Evolutionary conservation across 1,140 invertebrate genomes (phyloP).

Genomic region (Eubasilissa regina): DNA sequence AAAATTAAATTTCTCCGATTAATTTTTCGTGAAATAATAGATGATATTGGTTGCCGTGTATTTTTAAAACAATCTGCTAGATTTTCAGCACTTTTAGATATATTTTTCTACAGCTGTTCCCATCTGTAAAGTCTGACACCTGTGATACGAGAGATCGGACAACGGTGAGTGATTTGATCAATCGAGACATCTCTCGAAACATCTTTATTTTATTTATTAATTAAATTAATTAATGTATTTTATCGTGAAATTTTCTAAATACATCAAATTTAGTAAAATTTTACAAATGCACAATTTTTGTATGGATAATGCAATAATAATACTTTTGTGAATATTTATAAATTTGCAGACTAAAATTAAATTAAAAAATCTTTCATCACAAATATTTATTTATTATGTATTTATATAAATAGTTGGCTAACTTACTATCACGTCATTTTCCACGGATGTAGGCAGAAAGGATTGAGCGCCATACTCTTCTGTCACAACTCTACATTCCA

Average conservation of each 20-base stretch:
- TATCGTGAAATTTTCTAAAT: not conserved
- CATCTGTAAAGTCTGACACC: not conserved
- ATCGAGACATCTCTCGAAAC: too few relatives aligned
- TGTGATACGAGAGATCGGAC: constrained; percentile 18
- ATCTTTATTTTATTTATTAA: too few relatives aligned
- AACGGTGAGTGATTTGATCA: constrained; percentile 18
- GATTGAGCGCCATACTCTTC: too few relatives aligned
- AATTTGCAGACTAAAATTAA: not conserved
- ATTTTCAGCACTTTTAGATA: constrained; percentile 15
- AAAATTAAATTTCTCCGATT: not conserved
- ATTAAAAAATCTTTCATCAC: too few relatives aligned
- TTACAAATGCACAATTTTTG: not conserved
- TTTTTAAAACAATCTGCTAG: not conserved
- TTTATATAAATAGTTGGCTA: too few relatives aligned
- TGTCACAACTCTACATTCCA: too few relatives aligned
- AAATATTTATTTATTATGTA: too few relatives aligned
- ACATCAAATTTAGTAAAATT: not conserved
- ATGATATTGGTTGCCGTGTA: not conserved
- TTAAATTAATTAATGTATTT: too few relatives aligned
- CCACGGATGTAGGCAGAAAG: too few relatives aligned
- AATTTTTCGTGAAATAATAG: not conserved
- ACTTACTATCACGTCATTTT: too few relatives aligned
- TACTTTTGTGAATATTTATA: not conserved
- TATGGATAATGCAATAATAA: too few relatives aligned
- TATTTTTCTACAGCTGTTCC: not conserved